Evolutionary conservation across 1,140 invertebrate species (phyloP), one percentile per base, ranked within the genome.

Genomic region (Pollicipes pollicipes): DNA sequence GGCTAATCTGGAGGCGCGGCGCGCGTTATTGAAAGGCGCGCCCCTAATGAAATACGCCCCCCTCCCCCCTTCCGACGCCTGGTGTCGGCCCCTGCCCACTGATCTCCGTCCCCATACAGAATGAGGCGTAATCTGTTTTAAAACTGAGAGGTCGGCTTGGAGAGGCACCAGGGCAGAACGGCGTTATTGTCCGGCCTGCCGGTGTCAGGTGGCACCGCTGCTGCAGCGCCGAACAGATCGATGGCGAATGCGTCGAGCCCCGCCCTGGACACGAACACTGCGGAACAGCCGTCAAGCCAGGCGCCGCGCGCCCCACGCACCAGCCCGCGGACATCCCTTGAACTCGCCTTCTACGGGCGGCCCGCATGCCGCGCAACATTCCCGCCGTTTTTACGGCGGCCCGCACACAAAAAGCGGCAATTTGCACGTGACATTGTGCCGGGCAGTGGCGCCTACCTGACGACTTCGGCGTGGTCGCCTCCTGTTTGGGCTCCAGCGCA

Each of bases 401-500:
- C 6, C 17, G 35, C 35, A 35, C 35, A 17, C 6, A 35, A 17
- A 35, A 35, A 8, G 35, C 35, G 26, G 0, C 3, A 6, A 13
- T n/a, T 21, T 4, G 2, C 10, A 64, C n/a, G n/a, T n/a, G n/a
- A n/a, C n/a, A n/a, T n/a, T n/a, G n/a, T n/a, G n/a, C n/a, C n/a
- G n/a, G n/a, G n/a, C n/a, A n/a, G n/a, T n/a, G n/a, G n/a, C n/a
- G n/a, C 73, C 31, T n/a, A 73, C 73, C 73, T 72, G 73, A 71
- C 13, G 72, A 64, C 35, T 73, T 72, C 71, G 27, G 71, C 71
- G 68, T 75, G 73, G 70, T 72, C 69, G 69, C 45, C 45, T 58
- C 45, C 45, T 58, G 45, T 24, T 58, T 58, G n/a, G 29, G 58
- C 26, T 69, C 68, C n/a, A 69, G 58, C 27, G 68, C 58, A 28